These are phyloP conservation scores for Hippolais icterina DNA, from an alignment of 2,113 vertebrate genomes.

Conservation along the genomic window DNA sequence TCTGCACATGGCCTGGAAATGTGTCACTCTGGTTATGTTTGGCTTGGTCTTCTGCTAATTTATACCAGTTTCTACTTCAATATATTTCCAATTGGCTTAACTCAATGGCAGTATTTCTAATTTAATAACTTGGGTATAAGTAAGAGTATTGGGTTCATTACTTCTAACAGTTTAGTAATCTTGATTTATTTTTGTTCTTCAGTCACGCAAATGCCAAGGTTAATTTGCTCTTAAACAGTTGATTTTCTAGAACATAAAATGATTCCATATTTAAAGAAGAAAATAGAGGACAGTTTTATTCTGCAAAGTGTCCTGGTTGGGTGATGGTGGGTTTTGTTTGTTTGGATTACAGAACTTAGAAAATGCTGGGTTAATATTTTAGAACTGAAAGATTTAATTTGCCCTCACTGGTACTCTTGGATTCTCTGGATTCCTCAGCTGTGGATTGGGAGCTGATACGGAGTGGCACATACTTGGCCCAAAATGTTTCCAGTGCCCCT, in stretches of 20 bases:
- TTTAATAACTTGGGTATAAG: neutral
- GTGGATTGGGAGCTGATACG: neutral
- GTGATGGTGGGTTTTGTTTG: neutral
- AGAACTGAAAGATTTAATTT: neutral
- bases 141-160: neutral
- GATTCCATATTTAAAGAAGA: neutral
- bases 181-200: constrained; percentile 38
- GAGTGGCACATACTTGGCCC: neutral
- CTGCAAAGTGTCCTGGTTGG: neutral
- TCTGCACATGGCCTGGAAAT: constrained; percentile 20
- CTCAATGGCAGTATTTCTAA: constrained; percentile 24
- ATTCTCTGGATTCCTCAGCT: neutral
- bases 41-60: constrained; percentile 11
- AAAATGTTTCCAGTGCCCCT: neutral
- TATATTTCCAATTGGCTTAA: constrained; percentile 33
- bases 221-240: constrained; percentile 22
- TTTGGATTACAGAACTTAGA: neutral
- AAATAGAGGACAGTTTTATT: neutral
- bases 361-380: neutral
- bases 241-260: constrained; percentile 18
- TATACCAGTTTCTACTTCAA: constrained; percentile 5
- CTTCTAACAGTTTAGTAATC: constrained; percentile 11
- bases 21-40: constrained; percentile 12
- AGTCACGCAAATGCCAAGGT: neutral
- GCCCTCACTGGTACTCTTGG: neutral